phyloP scores from a whole-genome alignment of 2,888 invertebrate genomes.

The Dinocampus coccinellae region DNA sequence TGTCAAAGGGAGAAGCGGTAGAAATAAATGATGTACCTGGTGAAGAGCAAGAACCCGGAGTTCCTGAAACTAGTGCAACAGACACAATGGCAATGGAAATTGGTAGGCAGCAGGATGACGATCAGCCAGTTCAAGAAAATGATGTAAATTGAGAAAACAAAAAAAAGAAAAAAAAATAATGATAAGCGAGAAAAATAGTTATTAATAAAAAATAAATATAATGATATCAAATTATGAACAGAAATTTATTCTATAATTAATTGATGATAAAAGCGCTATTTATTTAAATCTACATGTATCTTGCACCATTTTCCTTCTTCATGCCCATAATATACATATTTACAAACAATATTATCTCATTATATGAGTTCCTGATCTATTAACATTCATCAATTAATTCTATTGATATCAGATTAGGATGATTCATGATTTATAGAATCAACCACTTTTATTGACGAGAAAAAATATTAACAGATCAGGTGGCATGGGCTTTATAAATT shows the following conservation, averaged over 20 bases:
- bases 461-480: not conserved
- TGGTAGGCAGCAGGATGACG: conserved; percentile 40
- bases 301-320: conserved; percentile 46
- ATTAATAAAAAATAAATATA: too few relatives aligned
- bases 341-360: too few relatives aligned
- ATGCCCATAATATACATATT: conserved; percentile 63
- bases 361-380: too few relatives aligned
- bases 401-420: too few relatives aligned
- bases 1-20: conserved; percentile 48
- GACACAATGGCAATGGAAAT: conserved; percentile 60
- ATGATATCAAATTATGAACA: too few relatives aligned
- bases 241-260: conserved; percentile 48
- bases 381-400: too few relatives aligned
- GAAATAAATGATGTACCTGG: conserved; percentile 55
- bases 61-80: conserved; percentile 58
- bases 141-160: conserved; percentile 13
- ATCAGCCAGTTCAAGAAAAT: conserved; percentile 71
- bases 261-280: conserved; percentile 59
- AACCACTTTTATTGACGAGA: not conserved
- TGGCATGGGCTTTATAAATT: not conserved
- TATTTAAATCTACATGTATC: conserved; percentile 58
- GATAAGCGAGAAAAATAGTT: not conserved
- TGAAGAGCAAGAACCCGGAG: conserved; percentile 49
- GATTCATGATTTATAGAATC: not conserved
- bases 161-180: not conserved